Conservation (phyloP, 2,113 vertebrate genomes). For the Phaetusa simplex region DNA sequence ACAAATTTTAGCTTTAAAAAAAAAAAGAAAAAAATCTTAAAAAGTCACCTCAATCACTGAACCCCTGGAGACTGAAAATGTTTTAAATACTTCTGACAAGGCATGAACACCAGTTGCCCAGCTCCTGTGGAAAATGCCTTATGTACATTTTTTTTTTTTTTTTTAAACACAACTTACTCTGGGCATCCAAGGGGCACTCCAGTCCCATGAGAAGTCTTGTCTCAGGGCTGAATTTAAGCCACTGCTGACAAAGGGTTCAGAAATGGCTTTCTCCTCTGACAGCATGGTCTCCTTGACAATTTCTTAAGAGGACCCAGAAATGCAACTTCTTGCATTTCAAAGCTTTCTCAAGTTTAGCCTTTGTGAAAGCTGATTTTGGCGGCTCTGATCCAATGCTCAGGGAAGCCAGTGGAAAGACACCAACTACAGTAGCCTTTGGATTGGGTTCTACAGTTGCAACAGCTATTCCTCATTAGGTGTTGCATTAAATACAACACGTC, state of each 20-base stretch:
- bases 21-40: neutral
- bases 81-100: neutral
- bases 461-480: neutral
- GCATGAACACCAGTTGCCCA: accelerated
- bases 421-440: neutral
- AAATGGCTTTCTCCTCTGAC: neutral
- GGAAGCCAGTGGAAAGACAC: neutral
- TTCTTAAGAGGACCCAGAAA: neutral
- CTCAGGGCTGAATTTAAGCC: neutral
- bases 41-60: neutral
- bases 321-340: neutral
- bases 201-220: neutral
- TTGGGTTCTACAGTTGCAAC: neutral
- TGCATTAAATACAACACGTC: neutral
- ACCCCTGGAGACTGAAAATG: neutral
- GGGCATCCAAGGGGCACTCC: neutral
- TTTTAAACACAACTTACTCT: too few species aligned
- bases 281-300: neutral
- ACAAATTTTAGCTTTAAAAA: neutral
- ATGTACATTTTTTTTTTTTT: neutral
- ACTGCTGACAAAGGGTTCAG: neutral
- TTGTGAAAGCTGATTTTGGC: neutral
- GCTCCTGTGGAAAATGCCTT: neutral
- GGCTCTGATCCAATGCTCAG: neutral
- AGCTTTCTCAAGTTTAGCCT: neutral